Evolutionary conservation across 2,113 vertebrate genomes (phyloP), one percentile per base, ranked within the genome.

Genomic region (Dissostichus mawsoni): DNA sequence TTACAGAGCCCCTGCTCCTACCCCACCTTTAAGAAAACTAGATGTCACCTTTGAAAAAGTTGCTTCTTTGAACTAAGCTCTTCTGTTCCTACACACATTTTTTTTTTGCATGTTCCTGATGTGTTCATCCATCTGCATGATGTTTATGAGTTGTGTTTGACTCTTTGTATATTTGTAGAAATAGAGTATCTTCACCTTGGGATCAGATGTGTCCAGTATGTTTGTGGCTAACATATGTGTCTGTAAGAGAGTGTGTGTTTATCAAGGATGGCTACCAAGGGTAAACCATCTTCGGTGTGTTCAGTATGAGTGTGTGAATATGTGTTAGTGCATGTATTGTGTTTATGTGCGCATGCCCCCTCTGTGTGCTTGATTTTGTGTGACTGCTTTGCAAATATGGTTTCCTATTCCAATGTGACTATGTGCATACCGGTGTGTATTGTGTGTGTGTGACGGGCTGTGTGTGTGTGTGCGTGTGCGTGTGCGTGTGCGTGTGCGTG

Each of bases 151-250:
- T 57, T 59, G 51, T 75, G 36, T 58, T 66, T 44, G 55, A n/a
- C 33, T 70, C 51, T 72, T 51, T 87, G 33, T 9, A 47, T 65
- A 44, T 65, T 6, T 48, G 41, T n/a, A 69, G 45, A 62, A 70
- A 66, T 9, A 5, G 12, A 53, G 13, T 45, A 51, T 85, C 84
- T 84, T 79, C 80, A 76, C 67, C 51, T 89, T 76, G 76, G 68
- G 81, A 80, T 78, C 57, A 78, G 36, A 17, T 20, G 45, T 73
- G 68, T 63, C 45, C 14, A 52, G 33, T 68, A 18, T 69, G 17
- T 67, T 23, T 66, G 48, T 63, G 12, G 18, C 45, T 33, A 25
- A 61, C 41, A 36, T 44, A n/a, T 70, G 11, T 74, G 13, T 56
- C 36, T 41, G 36, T 41, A 41, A 41, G 36, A 36, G 36, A 41